Percentiles rank a stretch among this genome's conserved stretches.
phyloP scores from a whole-genome alignment of 2,113 vertebrate species.

The Syngnathus typhle region DNA sequence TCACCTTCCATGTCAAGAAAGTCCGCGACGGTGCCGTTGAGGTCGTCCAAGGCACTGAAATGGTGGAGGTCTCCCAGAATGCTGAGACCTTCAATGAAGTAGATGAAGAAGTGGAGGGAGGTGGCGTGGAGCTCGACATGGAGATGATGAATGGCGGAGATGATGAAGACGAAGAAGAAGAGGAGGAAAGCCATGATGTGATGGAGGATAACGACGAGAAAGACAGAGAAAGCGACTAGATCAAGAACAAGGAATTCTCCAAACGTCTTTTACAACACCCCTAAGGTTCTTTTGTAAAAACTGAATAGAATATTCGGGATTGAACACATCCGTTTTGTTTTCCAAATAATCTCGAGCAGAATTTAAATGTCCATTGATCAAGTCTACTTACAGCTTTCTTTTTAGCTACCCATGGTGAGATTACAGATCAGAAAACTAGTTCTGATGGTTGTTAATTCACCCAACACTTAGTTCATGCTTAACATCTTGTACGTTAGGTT shows the following conservation, averaged over 20 bases:
- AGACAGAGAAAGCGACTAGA: constrained; percentile 80
- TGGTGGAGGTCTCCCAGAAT: constrained; percentile 82
- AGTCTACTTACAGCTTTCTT: not conserved
- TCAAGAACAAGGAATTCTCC: constrained; percentile 1
- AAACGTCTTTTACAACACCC: not conserved
- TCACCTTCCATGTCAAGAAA: constrained; percentile 97
- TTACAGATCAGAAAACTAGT: not conserved
- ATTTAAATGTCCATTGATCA: not conserved
- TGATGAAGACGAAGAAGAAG: constrained; percentile 58
- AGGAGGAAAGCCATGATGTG: constrained; percentile 73
- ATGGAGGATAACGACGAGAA: constrained; percentile 81
- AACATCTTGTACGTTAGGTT: not conserved
- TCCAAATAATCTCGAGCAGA: too few relatives aligned
- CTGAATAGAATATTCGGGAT: not conserved
- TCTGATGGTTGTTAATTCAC: not conserved
- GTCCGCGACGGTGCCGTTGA: constrained; percentile 86
- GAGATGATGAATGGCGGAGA: constrained; percentile 66
- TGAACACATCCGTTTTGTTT: not conserved
- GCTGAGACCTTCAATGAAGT: constrained; percentile 34
- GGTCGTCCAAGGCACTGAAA: constrained; percentile 84
- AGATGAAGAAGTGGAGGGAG: constrained; percentile 43
- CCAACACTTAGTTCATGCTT: not conserved
- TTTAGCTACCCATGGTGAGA: not conserved
- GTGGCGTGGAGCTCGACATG: constrained; percentile 66
- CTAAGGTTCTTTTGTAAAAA: not conserved